Evolutionary conservation across 2,113 vertebrate species (phyloP).

Genomic region (Cnemophilus loriae): DNA sequence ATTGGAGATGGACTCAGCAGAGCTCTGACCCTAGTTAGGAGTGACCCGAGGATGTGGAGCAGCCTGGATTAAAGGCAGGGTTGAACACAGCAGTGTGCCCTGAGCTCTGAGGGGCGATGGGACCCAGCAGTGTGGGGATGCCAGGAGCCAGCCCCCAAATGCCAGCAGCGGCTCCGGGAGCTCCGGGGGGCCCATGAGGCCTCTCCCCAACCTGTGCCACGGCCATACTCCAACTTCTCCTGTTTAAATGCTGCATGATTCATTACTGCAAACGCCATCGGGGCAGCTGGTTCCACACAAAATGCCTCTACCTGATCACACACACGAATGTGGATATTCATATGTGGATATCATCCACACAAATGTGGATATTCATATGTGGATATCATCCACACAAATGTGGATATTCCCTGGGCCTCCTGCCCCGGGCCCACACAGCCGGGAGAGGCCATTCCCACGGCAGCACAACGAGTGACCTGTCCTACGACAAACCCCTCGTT

Average conservation of each 20-base stretch:
- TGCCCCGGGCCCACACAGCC: background rate
- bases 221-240: fast-evolving
- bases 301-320: background rate
- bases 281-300: background rate
- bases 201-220: background rate
- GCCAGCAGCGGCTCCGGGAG: background rate
- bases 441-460: background rate
- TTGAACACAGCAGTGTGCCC: fast-evolving
- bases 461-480: background rate
- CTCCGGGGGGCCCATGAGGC: fast-evolving
- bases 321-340: background rate
- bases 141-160: background rate
- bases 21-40: background rate
- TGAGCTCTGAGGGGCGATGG: background rate
- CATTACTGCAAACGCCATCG: background rate
- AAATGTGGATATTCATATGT: too few species aligned
- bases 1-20: background rate
- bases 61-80: background rate
- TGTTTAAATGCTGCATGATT: background rate
- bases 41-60: background rate
- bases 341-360: background rate
- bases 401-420: background rate
- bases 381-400: background rate
- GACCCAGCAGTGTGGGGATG: background rate
- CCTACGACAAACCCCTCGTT: background rate